Evolutionary conservation across 2,888 invertebrate genomes (phyloP).

Genomic region (Glaucopsyche alexis): DNA sequence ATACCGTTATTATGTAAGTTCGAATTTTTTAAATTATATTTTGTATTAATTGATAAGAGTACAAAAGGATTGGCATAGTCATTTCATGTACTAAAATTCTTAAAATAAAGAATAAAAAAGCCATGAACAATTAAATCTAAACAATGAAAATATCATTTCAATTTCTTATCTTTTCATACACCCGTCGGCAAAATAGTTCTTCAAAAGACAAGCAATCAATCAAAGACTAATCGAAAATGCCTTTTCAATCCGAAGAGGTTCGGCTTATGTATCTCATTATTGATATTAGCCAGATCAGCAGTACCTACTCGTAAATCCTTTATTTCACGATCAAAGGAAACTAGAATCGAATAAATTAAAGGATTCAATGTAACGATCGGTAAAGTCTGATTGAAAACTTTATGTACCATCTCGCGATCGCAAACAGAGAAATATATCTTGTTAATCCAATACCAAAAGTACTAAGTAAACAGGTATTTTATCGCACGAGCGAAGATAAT

Average conservation of each 20-base stretch:
- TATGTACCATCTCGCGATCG: slow-evolving; percentile 47
- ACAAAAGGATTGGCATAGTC: too few species aligned
- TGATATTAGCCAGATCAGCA: slow-evolving; percentile 62
- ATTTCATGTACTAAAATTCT: too few species aligned
- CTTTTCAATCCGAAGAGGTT: slow-evolving; percentile 66
- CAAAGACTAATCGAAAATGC: slow-evolving; percentile 78
- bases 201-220: slow-evolving; percentile 72
- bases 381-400: slow-evolving; percentile 52
- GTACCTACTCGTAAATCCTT: slow-evolving; percentile 52
- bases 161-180: slow-evolving; percentile 49
- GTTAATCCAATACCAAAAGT: slow-evolving; percentile 46
- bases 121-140: background rate
- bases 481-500: slow-evolving; percentile 41
- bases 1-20: too few species aligned
- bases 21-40: too few species aligned
- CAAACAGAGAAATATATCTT: slow-evolving; percentile 41
- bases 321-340: slow-evolving; percentile 56
- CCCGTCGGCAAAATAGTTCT: slow-evolving; percentile 65
- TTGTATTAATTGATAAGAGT: too few species aligned
- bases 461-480: slow-evolving; percentile 44
- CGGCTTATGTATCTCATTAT: slow-evolving; percentile 73
- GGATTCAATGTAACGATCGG: slow-evolving; percentile 51
- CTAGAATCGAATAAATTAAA: slow-evolving; percentile 57
- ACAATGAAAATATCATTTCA: background rate
- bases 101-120: background rate